Conservation (phyloP, 2,113 vertebrate genomes). For the Promerops cafer region DNA sequence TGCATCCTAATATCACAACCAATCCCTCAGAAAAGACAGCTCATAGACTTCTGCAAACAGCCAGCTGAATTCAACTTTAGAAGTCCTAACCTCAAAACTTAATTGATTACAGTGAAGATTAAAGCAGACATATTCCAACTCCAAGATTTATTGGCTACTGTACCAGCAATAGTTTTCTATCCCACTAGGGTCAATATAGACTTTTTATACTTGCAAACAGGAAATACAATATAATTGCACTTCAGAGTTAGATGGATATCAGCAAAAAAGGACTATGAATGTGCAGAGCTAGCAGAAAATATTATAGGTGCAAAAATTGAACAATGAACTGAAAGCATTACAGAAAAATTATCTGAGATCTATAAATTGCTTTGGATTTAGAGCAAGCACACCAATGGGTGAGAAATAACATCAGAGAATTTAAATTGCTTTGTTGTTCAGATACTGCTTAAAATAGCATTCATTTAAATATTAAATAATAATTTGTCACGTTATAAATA, state of each 20-base stretch:
- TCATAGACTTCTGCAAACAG: not conserved
- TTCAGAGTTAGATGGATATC: constrained; percentile 11
- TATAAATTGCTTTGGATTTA: not conserved
- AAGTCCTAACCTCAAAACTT: constrained; percentile 3
- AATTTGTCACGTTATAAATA: not conserved
- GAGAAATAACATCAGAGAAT: not conserved
- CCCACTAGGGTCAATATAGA: constrained; percentile 23
- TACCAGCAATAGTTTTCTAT: constrained; percentile 13
- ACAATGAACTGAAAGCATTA: not conserved
- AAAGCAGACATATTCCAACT: constrained; percentile 15
- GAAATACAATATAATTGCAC: constrained; percentile 35
- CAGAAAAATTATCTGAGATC: not conserved
- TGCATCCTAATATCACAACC: not conserved
- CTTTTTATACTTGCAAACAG: constrained; percentile 30
- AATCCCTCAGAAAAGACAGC: not conserved
- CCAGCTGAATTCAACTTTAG: not conserved
- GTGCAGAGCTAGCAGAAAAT: not conserved
- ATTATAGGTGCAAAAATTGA: not conserved
- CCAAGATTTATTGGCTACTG: constrained; percentile 35
- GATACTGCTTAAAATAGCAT: not conserved
- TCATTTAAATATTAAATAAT: not conserved
- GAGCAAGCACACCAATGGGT: not conserved
- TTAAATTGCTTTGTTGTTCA: not conserved
- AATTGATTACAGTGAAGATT: constrained; percentile 55
- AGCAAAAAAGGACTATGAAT: not conserved